Conservation (phyloP, 2,113 vertebrate genomes). For the Charina bottae region DNA sequence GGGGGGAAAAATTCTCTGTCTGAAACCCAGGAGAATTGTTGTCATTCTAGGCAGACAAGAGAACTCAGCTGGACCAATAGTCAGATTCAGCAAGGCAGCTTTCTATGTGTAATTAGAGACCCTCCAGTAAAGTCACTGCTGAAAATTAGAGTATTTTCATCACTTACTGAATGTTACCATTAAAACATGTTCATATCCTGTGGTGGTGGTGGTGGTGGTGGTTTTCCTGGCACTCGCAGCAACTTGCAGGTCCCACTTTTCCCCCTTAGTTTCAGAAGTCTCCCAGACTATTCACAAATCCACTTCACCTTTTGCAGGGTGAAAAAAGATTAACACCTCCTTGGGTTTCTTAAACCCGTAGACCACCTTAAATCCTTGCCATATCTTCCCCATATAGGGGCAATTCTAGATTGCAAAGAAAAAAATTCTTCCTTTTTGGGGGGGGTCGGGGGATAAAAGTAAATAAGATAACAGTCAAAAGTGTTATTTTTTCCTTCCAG, state of each 20-base stretch:
- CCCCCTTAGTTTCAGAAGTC: neutral
- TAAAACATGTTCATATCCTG: neutral
- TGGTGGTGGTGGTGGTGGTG: too few relatives aligned
- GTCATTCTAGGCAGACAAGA: neutral
- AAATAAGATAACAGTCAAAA: slow-evolving; percentile 47
- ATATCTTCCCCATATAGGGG: neutral
- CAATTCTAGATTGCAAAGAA: neutral
- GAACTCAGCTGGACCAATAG: neutral
- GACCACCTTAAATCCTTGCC: neutral
- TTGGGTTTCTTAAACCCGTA: neutral
- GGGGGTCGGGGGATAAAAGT: neutral
- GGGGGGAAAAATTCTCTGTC: neutral
- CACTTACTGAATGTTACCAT: neutral
- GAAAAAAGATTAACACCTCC: neutral
- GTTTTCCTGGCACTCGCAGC: neutral
- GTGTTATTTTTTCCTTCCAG: slow-evolving; percentile 58
- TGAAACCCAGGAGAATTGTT: neutral
- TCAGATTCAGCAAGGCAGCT: neutral
- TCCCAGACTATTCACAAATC: neutral
- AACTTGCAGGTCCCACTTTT: neutral
- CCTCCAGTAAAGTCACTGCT: neutral
- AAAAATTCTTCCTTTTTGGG: neutral
- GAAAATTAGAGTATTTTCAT: neutral
- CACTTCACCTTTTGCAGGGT: too few relatives aligned
- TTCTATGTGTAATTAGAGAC: neutral